Base-by-base conservation (phyloP, 2,797 vertebrate species). In the Xerus rutilus region DNA sequence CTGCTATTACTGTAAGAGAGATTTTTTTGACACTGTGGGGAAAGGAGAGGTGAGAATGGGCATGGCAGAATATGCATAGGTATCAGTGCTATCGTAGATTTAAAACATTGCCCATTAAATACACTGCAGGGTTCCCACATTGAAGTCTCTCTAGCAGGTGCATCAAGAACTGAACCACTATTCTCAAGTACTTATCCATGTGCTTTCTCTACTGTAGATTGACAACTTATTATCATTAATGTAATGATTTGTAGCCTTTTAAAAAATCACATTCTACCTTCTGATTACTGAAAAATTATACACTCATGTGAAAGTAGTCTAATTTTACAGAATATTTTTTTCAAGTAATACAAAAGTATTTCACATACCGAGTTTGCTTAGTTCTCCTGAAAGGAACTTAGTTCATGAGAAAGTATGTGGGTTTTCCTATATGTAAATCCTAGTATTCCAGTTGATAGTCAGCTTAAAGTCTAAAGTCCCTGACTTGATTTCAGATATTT, bases 221-320 rank as follows among this genome's bases (percentile, higher is more conserved):
- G 76, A 92, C 32, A 92, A 23, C 17, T 35, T 93, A 83, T 94
- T 79, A 87, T 30, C 69, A 92, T 82, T 90, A 86, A 72, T 79
- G 54, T 95, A 79, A 82, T 95, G 85, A 86, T 78, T 81, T 74
- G 21, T n/a, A 94, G 64, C 18, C 73, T 88, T 57, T 86, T 89
- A 96, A 32, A 89, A 92, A 95, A 76, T 73, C 73, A 65, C 8
- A 91, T 78, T 95, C 20, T 86, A 30, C 70, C 47, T 94, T 93
- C 70, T 93, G 69, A 93, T 94, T 95, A 65, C 88, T 88, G 82
- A 96, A 90, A 95, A 94, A 67, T 45, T 59, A 88, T 8, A n/a
- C 52, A 78, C 30, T 95, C 28, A 39, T 76, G 39, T 88, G 45
- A 92, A 96, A 96, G 69, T 32, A 93, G 74, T 17, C 47, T 93